Evolutionary conservation across 2,888 invertebrate genomes (phyloP), one percentile per base, ranked within the genome.

Genomic region (Melipona bicolor): DNA sequence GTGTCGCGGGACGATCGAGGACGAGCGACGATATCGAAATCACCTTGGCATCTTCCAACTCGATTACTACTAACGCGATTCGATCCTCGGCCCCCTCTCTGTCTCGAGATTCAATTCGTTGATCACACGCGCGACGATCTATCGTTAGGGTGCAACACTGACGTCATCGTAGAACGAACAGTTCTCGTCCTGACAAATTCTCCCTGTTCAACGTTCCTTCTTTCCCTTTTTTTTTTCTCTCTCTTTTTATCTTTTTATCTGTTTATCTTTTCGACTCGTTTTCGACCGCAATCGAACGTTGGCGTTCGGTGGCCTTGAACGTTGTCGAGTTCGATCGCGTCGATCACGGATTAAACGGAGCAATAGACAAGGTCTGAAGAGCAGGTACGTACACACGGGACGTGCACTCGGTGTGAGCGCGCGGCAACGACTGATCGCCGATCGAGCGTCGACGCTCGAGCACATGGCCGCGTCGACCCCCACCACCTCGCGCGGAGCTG

Each of bases 401-500:
- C 86, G 92, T 90, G 87, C 86, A 87, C 93, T 85, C 81, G 83
- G 89, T 84, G 92, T 83, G 92, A 93, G 92, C 93, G 93, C 93
- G 92, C 91, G 92, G 92, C 93, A 92, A 92, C 93, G 92, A 94
- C 94, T 93, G 94, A 93, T 90, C 89, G 59, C 80, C 88, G 89
- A 91, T 90, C 90, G 90, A 89, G 89, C 90, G 87, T 91, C 92
- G 90, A 92, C 90, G 91, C 89, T 89, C 91, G 92, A 94, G 94
- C 93, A 94, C 93, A 93, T 94, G 94, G 94, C 91, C 90, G 87
- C 86, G 78, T 59, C 67, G 62, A 75, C 89, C 76, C 86, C 82
- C 84, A 82, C 89, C 77, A 32, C 3, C 13, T 15, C 52, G 56
- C 5, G n/a, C 70, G 79, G 43, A 78, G 79, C 84, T 77, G 84